Conservation (phyloP, 2,113 vertebrate genomes). For the Psittacara wagleri region DNA sequence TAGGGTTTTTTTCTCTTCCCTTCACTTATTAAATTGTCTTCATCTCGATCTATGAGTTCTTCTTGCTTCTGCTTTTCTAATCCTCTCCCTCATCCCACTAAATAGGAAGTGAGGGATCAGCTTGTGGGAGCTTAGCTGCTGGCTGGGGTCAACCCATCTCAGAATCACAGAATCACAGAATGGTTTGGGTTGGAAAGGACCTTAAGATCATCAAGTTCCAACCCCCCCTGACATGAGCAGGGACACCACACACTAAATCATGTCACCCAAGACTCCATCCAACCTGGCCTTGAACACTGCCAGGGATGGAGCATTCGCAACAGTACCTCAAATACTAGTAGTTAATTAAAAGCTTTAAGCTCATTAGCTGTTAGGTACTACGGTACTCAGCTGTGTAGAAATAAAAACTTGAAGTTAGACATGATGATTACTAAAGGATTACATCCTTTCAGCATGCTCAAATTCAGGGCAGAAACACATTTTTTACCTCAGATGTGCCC, state of each 20-base stretch:
- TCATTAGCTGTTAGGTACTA: background rate
- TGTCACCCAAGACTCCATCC: too few relatives aligned
- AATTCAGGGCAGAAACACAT: background rate
- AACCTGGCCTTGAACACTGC: too few relatives aligned
- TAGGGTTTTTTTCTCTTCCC: background rate
- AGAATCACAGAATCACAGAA: too few relatives aligned
- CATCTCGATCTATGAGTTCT: background rate
- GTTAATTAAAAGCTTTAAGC: background rate
- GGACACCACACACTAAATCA: too few relatives aligned
- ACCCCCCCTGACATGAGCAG: too few relatives aligned
- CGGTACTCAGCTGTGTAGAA: background rate
- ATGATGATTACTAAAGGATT: background rate
- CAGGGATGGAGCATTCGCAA: too few relatives aligned
- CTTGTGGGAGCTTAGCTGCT: background rate
- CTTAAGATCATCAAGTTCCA: too few relatives aligned
- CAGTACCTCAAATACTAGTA: background rate
- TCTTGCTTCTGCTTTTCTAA: background rate
- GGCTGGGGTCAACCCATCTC: background rate
- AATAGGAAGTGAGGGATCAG: background rate
- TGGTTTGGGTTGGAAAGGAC: too few relatives aligned
- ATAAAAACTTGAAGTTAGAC: background rate
- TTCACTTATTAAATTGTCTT: background rate
- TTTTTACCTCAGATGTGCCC: background rate
- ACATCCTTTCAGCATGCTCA: background rate
- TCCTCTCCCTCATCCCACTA: background rate